Evolutionary conservation across 2,888 invertebrate genomes (phyloP).

Genomic region (Mythimna ferrago): DNA sequence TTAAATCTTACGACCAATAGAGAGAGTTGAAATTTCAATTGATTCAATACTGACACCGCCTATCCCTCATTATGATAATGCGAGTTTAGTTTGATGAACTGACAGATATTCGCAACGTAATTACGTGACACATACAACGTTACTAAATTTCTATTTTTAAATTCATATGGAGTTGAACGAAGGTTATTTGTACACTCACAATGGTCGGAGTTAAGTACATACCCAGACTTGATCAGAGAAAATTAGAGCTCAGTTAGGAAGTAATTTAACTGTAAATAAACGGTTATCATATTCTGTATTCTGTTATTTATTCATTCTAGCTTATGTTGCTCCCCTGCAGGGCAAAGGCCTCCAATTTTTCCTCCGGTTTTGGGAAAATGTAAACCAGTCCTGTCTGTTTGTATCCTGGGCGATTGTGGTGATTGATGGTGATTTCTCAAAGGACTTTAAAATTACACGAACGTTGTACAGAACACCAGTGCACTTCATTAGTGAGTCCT

Average conservation of each 20-base stretch:
- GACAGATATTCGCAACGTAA: neutral
- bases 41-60: neutral
- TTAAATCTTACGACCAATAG: neutral
- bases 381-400: too few species aligned
- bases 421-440: too few species aligned
- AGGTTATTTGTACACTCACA: neutral
- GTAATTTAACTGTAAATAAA: neutral
- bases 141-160: neutral
- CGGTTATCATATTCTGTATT: too few species aligned
- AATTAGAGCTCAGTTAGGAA: neutral
- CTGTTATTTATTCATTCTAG: too few species aligned
- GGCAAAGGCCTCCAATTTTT: too few species aligned
- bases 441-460: conserved; percentile 36
- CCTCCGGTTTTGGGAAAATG: too few species aligned
- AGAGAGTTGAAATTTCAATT: neutral
- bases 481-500: conserved; percentile 97
- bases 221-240: neutral
- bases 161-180: neutral
- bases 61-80: neutral
- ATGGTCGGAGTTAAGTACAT: neutral
- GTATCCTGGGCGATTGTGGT: too few species aligned
- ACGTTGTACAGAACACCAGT: conserved; percentile 97
- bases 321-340: too few species aligned
- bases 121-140: neutral
- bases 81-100: neutral